A percentile compares a stretch with the other conserved stretches of the same genome.
phyloP scores from a whole-genome alignment of 1,140 invertebrate genomes.

The Heliothis virescens region DNA sequence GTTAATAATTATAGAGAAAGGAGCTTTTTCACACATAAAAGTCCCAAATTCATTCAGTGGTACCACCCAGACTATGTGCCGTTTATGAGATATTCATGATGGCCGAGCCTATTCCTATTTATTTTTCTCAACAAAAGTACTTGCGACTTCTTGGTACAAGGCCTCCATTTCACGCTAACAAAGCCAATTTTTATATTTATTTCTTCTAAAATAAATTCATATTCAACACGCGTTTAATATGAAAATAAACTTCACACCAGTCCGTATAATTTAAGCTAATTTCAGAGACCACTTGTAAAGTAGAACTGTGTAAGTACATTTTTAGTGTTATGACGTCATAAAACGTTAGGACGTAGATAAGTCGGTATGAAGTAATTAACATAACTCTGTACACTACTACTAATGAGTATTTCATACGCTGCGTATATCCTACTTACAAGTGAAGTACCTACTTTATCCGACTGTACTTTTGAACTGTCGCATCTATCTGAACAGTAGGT shows the following conservation, averaged over 20 bases:
- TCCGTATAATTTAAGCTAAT: constrained; percentile 29
- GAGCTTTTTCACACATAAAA: too few species aligned
- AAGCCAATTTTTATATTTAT: too few species aligned
- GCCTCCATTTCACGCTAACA: too few species aligned
- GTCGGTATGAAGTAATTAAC: constrained; percentile 22
- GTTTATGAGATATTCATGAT: too few species aligned
- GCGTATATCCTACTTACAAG: background rate
- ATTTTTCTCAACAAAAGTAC: too few species aligned
- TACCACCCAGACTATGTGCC: too few species aligned
- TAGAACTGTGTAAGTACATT: constrained; percentile 30
- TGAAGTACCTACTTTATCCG: background rate
- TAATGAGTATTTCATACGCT: constrained; percentile 25
- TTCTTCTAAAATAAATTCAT: constrained; percentile 3
- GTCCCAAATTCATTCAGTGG: too few species aligned
- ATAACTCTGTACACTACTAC: constrained; percentile 11
- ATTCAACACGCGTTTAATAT: constrained; percentile 9
- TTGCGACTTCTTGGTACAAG: too few species aligned
- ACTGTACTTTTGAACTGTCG: too few species aligned
- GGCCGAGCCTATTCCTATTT: too few species aligned
- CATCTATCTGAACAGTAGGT: too few species aligned
- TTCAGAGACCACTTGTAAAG: constrained; percentile 24
- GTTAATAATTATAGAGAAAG: too few species aligned
- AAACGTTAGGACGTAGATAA: constrained; percentile 30
- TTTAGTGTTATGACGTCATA: constrained; percentile 37
- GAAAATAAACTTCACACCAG: constrained; percentile 2